These are phyloP conservation scores for Eolophus roseicapilla DNA, from an alignment of 2,113 vertebrate species.

Conservation along the genomic window DNA sequence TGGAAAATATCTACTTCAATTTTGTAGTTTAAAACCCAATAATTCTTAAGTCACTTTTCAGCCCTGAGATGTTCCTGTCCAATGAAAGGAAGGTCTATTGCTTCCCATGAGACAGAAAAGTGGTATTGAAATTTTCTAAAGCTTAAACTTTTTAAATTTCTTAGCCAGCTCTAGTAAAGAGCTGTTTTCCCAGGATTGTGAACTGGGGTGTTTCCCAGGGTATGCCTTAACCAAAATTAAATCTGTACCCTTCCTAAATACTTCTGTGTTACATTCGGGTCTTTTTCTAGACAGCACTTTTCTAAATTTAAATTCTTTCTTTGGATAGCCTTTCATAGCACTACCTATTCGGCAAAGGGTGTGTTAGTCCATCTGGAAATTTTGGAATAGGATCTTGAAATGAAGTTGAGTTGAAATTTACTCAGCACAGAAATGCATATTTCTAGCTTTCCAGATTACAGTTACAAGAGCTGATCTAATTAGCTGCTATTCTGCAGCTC, in stretches of 20 bases:
- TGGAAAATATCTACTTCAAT: not conserved
- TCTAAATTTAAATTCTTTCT: constrained; percentile 30
- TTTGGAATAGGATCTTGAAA: constrained; percentile 7
- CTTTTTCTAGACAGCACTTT: not conserved
- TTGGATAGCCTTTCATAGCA: not conserved
- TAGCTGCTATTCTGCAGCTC: not conserved
- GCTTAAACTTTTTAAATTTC: not conserved
- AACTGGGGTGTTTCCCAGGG: not conserved
- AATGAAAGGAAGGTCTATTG: not conserved
- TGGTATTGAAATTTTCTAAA: not conserved
- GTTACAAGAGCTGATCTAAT: constrained; percentile 1
- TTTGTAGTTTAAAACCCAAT: not conserved
- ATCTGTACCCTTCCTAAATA: not conserved
- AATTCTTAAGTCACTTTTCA: not conserved
- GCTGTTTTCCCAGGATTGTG: not conserved
- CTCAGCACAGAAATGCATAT: not conserved
- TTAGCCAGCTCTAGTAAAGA: not conserved
- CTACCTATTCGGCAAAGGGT: not conserved
- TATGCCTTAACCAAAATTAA: not conserved
- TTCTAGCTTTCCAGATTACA: not conserved
- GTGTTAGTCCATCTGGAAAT: not conserved
- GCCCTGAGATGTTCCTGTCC: not conserved
- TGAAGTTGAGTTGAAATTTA: not conserved
- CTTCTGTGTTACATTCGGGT: not conserved
- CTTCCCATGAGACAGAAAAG: not conserved